Evolutionary conservation across 1,140 invertebrate species (phyloP), one percentile per base, ranked within the genome.

Genomic region (Cryptotermes secundus): DNA sequence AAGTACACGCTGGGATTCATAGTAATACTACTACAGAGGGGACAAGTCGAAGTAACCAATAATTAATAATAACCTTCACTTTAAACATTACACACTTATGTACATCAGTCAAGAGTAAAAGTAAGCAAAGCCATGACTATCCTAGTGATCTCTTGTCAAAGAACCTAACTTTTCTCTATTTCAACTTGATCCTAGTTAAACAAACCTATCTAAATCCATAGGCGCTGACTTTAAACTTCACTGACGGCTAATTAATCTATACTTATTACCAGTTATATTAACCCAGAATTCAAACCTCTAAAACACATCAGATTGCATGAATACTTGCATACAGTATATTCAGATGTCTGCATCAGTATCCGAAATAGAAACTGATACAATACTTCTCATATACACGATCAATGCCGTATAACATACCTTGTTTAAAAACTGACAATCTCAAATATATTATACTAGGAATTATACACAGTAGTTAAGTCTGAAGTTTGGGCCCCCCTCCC

Each of bases 41-140:
- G 86, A 86, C 86, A 86, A 86, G 86, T 86, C 83, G 38, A 84
- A 86, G 86, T 86, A 86, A 86, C 86, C 84, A 83, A 85, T 86
- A 84, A 86, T 85, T 65, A 86, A 86, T 85, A 85, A 85, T 83
- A 82, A 85, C 65, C 84, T 79, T 82, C 80, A 72, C 65, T 84
- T 84, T 65, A 79, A 81, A 80, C 83, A 45, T 79, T 53, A 34
- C 34, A 10, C 45, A 85, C 42, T 80, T 85, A 85, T 85, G 16
- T 85, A 85, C 85, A 85, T 85, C 85, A 85, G 85, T 85, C 85
- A 85, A 85, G 49, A 83, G 79, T 83, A 65, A 85, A 84, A 84
- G 65, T 19, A 82, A 82, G 81, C 81, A 82, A 82, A 82, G 81
- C 81, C 45, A 45, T 81, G 38, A 80, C 36, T 45, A 31, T 82